Base-by-base conservation (phyloP, 2,888 invertebrate genomes). In the Dryadula phaetusa region DNA sequence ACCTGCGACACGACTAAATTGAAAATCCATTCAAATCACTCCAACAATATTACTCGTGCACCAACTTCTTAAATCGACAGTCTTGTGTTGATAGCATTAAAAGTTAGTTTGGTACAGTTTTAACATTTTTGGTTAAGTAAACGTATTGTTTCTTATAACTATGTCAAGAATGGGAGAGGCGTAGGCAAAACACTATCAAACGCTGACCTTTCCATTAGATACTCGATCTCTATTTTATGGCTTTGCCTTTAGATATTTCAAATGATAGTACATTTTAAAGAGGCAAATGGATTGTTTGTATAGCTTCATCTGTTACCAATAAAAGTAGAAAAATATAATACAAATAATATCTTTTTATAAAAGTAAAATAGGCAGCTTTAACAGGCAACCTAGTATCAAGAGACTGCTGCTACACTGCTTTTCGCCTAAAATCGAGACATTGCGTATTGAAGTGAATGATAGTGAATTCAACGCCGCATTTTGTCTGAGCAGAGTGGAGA, bases 1-100 rank as follows among this genome's bases (percentile, higher is more conserved):
- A 77, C 76, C 76, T 75, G 72, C 74, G 76, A 76, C 76, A 75
- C 70, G 67, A 72, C 74, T 72, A 72, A 76, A 77, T 76, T 75
- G 76, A 76, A 76, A 76, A 77, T 75, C 74, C 75, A 74, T 75
- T 76, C 69, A 75, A 73, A 75, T 73, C 71, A 67, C 74, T 64
- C 46, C 52, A 64, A 70, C 70, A 66, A 72, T 22, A 12, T 53
- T 53, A 54, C 8, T 14, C 56, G 47, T 68, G 8, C 54, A 16
- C 20, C 12, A 7, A 40, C 14, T 37, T 42, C 18, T 34, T 28
- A 62, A 22, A 62, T 18, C n/a, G 0, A 6, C 18, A 10, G 42
- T 37, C 67, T 64, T 75, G 65, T 70, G 10, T 2, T 2, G 1
- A 44, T 22, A 5, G 7, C 0, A 0, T 3, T 66, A 75, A 67